Evolutionary conservation across 2,888 invertebrate genomes (phyloP).

Genomic region (Serrognathus titanus): DNA sequence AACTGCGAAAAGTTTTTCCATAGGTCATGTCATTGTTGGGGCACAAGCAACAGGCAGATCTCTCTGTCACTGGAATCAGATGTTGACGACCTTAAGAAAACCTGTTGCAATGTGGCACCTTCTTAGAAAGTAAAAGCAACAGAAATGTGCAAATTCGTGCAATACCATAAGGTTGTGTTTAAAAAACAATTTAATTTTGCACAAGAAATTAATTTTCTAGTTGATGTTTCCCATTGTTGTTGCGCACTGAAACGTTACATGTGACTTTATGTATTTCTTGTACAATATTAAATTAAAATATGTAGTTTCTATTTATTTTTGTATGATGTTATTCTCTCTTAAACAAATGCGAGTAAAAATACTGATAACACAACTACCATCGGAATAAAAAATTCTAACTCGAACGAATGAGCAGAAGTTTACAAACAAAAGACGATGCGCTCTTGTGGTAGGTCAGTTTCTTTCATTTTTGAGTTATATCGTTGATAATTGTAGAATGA

Average conservation of each 20-base stretch:
- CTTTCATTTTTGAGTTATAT: too few relatives aligned
- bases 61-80: conserved; percentile 78
- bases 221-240: background rate
- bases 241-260: too few relatives aligned
- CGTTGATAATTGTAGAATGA: too few relatives aligned
- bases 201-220: background rate
- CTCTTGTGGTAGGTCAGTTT: too few relatives aligned
- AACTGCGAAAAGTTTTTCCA: conserved; percentile 58
- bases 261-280: too few relatives aligned
- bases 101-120: conserved; percentile 86
- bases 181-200: background rate
- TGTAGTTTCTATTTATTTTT: background rate
- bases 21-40: conserved; percentile 79
- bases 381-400: too few relatives aligned
- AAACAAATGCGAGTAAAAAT: too few relatives aligned
- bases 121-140: conserved; percentile 51
- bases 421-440: too few relatives aligned
- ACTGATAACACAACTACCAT: too few relatives aligned
- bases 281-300: too few relatives aligned
- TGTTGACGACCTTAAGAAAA: conserved; percentile 74
- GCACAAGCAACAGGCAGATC: conserved; percentile 70
- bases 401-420: too few relatives aligned
- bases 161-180: background rate
- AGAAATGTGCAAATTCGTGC: background rate
- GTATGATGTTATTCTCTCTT: background rate